Base-by-base conservation (phyloP, 2,888 invertebrate species). In the Sphaerophoria rueppellii region DNA sequence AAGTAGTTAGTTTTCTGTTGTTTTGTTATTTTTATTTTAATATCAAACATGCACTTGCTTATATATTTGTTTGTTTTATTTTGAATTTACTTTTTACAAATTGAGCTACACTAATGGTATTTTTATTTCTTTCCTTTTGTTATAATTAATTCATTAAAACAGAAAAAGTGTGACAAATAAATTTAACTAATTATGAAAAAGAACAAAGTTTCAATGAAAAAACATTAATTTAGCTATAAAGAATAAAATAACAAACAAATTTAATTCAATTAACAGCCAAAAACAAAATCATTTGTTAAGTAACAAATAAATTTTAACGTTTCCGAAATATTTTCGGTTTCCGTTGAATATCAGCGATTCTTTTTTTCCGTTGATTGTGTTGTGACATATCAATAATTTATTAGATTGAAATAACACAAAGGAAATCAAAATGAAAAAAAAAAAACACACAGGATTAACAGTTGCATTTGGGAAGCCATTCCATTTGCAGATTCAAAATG, bases 61-160 rank as follows among this genome's bases (percentile, higher is more conserved):
- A 46, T 61, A 16, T 43, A 43, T 73, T 72, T 73, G n/a, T n/a
- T n/a, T n/a, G n/a, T 24, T 2, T 24, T 24, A 2, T 24, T 24
- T 73, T 57, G 72, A 54, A 61, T 75, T 73, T 35, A 81, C 55
- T 85, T 85, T 85, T 77, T 85, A 81, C 85, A 81, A 85, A 85
- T 85, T 85, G 80, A 85, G 77, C 85, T 85, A 85, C 70, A 70
- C 76, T 85, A 85, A 73, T 46, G 6, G 52, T 69, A 50, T 75
- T 35, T 40, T 35, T 58, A 11, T 58, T 57, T 74, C 50, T 63
- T 14, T 69, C 12, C 65, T 61, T 9, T 61, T 4, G 3, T 0
- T 12, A 40, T 6, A 60, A 61, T 2, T 46, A 4, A 61, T 46
- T 34, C n/a, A n/a, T 9, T 14, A 50, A 12, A 50, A 50, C n/a